Evolutionary conservation across 2,113 vertebrate species (phyloP).

Genomic region (Puntigrus tetrazona): DNA sequence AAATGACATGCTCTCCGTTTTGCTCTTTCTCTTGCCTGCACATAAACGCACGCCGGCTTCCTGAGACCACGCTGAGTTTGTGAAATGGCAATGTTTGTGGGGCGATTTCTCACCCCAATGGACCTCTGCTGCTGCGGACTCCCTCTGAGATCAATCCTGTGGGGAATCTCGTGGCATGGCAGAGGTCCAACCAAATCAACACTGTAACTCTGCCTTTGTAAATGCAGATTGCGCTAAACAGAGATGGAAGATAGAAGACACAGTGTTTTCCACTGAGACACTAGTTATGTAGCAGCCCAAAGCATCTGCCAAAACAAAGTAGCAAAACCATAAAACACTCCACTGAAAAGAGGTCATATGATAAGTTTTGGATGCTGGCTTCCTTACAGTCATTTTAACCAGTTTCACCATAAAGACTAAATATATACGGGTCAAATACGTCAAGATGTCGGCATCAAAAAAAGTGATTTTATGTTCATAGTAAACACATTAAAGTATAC

Average conservation of each 20-base stretch:
- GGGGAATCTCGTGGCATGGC: conserved; percentile 66
- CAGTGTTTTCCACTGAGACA: conserved; percentile 4
- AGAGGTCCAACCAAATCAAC: conserved; percentile 61
- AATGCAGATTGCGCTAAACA: conserved; percentile 39
- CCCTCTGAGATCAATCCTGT: conserved; percentile 47
- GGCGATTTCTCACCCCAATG: conserved; percentile 49
- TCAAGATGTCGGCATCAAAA: no score
- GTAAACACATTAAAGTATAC: no score
- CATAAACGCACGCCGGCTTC: conserved; percentile 10
- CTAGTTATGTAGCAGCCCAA: background rate
- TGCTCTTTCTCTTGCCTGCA: background rate
- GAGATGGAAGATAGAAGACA: conserved; percentile 29
- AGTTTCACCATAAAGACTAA: background rate
- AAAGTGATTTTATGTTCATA: no score
- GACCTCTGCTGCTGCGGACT: conserved; percentile 48
- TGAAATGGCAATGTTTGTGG: conserved; percentile 58
- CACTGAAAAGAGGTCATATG: background rate
- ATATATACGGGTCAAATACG: no score
- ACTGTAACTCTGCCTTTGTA: conserved; percentile 49
- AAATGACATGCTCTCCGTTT: conserved; percentile 2
- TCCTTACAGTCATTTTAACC: background rate
- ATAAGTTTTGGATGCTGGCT: background rate
- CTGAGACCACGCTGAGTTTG: conserved; percentile 23
- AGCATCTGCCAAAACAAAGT: background rate
- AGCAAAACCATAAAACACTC: conserved; percentile 13